Base-by-base conservation (phyloP, 1,140 invertebrate species). In the Bathynomus jamesi region DNA sequence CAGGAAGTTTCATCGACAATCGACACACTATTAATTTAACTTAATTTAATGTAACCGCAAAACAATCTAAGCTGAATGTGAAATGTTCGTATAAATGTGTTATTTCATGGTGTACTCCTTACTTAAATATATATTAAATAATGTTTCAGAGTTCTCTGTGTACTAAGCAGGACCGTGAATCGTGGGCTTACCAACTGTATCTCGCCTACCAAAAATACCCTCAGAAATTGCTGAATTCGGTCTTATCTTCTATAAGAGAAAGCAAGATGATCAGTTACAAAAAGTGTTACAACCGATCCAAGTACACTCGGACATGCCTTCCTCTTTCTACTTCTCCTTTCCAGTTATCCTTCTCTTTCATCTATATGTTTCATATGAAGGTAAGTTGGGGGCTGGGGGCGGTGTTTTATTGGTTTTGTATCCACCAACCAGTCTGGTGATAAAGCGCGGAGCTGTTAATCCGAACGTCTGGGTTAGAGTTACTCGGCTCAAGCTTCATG, bases 201-300 rank as follows among this genome's bases (percentile, higher is more conserved):
- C 85, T 86, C 74, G 85, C 90, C 28, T 91, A 90, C 76, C 88
- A 90, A 73, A 85, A 88, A 72, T 91, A 88, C 81, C 85, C 87
- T 0, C 88, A 91, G 68, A 82, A 81, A 46, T 78, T 89, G 0
- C 78, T 91, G 1, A 79, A 85, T 61, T 82, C 82, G 0, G 87
- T 87, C 0, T 85, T 90, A 74, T 79, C 82, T 0, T 85, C 87
- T 75, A 84, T 76, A 61, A 65, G 75, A 11, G 66, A 73, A 21
- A 69, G 69, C 61, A 70, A 76, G 70, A 76, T 76, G 75, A 76
- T 76, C 53, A 76, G 75, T 66, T 76, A 73, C 67, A 85, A 85
- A 29, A 87, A 86, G 70, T 79, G 76, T 11, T 83, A 82, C 21
- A 76, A 75, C 40, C 66, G 71, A 21, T 73, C 70, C 24, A 46